Percentiles rank a stretch among this genome's conserved stretches.
phyloP scores from a whole-genome alignment of 2,113 vertebrate genomes.

The Felis chaus region DNA sequence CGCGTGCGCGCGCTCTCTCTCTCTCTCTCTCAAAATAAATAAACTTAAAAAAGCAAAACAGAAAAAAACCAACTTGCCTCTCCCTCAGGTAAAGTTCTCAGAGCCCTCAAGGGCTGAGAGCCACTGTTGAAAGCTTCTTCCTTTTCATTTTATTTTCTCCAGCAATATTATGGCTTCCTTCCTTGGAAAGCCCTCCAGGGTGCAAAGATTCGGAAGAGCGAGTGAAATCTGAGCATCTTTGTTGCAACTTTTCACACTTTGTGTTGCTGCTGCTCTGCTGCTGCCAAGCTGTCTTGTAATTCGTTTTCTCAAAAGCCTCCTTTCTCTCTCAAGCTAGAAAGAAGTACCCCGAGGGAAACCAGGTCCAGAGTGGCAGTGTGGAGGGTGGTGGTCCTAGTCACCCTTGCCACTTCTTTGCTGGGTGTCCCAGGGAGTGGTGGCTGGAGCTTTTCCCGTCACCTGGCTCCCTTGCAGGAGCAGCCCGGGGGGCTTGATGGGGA shows the following conservation, averaged over 20 bases:
- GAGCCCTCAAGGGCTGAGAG: neutral
- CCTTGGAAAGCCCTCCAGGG: neutral
- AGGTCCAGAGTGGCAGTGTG: constrained; percentile 13
- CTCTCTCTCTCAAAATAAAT: too few relatives aligned
- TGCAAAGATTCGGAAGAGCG: neutral
- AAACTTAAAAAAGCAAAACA: too few relatives aligned
- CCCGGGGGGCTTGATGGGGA: neutral
- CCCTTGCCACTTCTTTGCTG: neutral
- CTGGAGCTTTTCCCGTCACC: neutral
- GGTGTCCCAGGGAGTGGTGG: neutral
- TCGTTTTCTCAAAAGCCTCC: neutral
- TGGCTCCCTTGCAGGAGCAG: neutral
- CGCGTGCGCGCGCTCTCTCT: too few relatives aligned
- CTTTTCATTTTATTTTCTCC: neutral
- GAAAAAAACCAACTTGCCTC: too few relatives aligned
- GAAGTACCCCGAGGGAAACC: neutral
- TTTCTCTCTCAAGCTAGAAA: neutral
- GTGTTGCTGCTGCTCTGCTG: neutral
- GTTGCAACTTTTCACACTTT: neutral
- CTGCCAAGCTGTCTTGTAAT: neutral
- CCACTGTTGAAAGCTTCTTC: neutral
- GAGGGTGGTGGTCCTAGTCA: neutral
- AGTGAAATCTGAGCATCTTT: constrained; percentile 8
- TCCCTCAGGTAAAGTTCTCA: neutral
- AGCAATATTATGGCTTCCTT: neutral